phyloP scores from a whole-genome alignment of 2,113 vertebrate species.

The Petaurus breviceps region DNA sequence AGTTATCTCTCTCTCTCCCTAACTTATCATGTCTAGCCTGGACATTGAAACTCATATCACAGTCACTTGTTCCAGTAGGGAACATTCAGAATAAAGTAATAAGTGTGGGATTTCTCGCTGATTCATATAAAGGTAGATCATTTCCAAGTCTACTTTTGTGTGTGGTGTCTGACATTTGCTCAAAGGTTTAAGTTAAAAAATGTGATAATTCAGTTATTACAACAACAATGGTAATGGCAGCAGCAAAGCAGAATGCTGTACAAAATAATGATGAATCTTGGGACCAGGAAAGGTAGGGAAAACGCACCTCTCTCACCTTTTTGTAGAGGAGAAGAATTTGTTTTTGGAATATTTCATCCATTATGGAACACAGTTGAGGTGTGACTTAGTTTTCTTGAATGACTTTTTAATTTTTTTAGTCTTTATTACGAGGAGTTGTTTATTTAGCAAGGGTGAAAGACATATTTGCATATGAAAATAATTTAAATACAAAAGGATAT shows the following conservation, averaged over 20 bases:
- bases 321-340: not conserved
- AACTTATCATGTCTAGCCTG: not conserved
- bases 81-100: not conserved
- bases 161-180: not conserved
- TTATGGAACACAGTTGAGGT: not conserved
- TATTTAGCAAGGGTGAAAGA: not conserved
- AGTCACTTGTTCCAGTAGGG: not conserved
- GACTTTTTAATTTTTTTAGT: too few species aligned
- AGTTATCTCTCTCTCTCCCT: not conserved
- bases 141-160: constrained; percentile 22
- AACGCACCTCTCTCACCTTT: not conserved
- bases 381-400: not conserved
- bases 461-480: not conserved
- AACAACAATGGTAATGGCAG: not conserved
- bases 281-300: not conserved
- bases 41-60: not conserved
- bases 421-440: not conserved
- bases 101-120: not conserved
- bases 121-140: not conserved
- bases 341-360: not conserved
- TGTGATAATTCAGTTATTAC: not conserved
- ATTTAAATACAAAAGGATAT: too few species aligned
- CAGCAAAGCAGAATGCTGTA: not conserved
- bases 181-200: not conserved
- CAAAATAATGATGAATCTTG: not conserved